Evolutionary conservation across 1,140 invertebrate species (phyloP).

Genomic region (Aphelenchoides avenae): DNA sequence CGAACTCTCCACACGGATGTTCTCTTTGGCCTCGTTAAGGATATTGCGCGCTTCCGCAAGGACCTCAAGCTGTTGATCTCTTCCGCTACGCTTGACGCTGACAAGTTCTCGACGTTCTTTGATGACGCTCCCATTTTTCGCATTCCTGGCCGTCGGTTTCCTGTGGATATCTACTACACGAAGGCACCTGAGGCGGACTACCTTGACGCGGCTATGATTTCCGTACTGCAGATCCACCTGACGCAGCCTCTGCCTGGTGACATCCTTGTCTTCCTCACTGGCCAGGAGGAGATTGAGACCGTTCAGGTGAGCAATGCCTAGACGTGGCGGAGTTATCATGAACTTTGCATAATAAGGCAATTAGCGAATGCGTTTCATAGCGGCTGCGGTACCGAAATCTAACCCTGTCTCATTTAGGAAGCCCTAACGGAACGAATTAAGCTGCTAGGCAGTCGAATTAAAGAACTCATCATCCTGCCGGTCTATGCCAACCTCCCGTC

Average conservation of each 20-base stretch:
- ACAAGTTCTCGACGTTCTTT: slow-evolving; percentile 93
- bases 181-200: slow-evolving; percentile 87
- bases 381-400: too few species aligned
- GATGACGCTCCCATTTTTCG: slow-evolving; percentile 96
- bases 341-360: too few species aligned
- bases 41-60: slow-evolving; percentile 86
- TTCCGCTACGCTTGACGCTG: slow-evolving; percentile 92
- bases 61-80: slow-evolving; percentile 95
- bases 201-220: slow-evolving; percentile 82
- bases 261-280: slow-evolving; percentile 92
- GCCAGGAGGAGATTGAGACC: slow-evolving; percentile 62
- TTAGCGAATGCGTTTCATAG: too few species aligned
- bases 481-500: slow-evolving; percentile 97
- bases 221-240: slow-evolving; percentile 93
- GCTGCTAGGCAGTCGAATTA: slow-evolving; percentile 79
- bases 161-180: slow-evolving; percentile 95
- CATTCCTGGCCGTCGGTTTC: slow-evolving; percentile 79
- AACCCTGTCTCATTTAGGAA: slow-evolving; percentile 27
- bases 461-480: slow-evolving; percentile 85
- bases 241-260: slow-evolving; percentile 86
- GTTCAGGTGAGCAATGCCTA: slow-evolving; percentile 36
- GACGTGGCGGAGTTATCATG: too few species aligned
- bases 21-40: slow-evolving; percentile 94
- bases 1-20: slow-evolving; percentile 95
- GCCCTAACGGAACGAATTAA: slow-evolving; percentile 51